phyloP scores from a whole-genome alignment of 37 sponge, comb jelly and placozoan species.

The Diacarnus erythraeanus region DNA sequence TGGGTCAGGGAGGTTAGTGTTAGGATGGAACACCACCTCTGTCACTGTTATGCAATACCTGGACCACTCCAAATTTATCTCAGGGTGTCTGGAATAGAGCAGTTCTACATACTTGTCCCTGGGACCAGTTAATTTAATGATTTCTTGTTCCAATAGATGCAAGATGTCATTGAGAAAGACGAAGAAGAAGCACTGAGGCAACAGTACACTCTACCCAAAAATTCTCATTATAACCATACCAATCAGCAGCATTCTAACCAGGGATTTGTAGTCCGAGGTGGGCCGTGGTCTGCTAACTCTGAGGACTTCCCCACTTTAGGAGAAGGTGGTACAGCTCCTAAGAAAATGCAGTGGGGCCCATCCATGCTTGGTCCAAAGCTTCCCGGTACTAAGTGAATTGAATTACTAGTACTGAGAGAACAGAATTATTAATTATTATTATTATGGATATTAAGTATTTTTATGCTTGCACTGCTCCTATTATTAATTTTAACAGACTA shows the following conservation, averaged over 20 bases:
- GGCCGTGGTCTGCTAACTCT: slow-evolving; percentile 62
- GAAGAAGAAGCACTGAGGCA: slow-evolving; percentile 61
- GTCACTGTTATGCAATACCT: no score
- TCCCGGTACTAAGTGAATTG: background rate
- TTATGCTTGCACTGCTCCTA: no score
- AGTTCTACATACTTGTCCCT: no score
- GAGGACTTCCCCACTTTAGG: slow-evolving; percentile 73
- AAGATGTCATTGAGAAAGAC: slow-evolving; percentile 67
- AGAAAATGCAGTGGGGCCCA: slow-evolving; percentile 38
- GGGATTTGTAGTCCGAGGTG: slow-evolving; percentile 75
- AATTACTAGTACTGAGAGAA: background rate
- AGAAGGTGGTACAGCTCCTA: background rate
- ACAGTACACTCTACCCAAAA: slow-evolving; percentile 46
- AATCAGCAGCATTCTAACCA: background rate
- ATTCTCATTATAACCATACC: background rate
- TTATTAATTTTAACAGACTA: no score
- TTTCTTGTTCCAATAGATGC: slow-evolving; percentile 67
- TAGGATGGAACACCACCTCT: no score
- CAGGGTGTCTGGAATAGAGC: no score
- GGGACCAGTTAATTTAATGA: no score
- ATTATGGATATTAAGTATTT: background rate
- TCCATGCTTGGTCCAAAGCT: slow-evolving; percentile 57
- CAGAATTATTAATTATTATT: background rate
- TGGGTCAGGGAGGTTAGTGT: no score
- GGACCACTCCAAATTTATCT: no score